Percentiles rank a stretch among this genome's conserved stretches.
These are phyloP conservation scores for Gephyroberyx darwinii DNA, from an alignment of 2,797 vertebrate species.

Conservation along the genomic window DNA sequence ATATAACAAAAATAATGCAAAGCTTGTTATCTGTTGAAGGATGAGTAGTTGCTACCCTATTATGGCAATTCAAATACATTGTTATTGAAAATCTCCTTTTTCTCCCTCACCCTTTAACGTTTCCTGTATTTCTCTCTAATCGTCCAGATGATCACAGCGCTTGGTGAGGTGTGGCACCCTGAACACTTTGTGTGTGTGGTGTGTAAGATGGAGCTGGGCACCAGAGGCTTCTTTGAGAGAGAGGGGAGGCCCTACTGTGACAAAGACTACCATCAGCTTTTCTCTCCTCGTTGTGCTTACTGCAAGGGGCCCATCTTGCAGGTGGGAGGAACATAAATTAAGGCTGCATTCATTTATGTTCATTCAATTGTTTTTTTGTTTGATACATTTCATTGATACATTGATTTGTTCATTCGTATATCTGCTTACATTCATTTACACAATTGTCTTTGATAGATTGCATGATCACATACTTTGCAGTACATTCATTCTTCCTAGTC, in stretches of 20 bases:
- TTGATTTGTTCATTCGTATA: constrained; percentile 31
- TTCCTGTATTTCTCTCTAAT: not conserved
- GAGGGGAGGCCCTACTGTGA: constrained; percentile 85
- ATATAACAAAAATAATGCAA: too few relatives aligned
- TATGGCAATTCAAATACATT: too few relatives aligned
- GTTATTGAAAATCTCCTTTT: not conserved
- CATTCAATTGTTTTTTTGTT: not conserved
- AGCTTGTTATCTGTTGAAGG: too few relatives aligned
- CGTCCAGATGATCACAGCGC: constrained; percentile 86
- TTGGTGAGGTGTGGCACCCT: constrained; percentile 90
- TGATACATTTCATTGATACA: not conserved
- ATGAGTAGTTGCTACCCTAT: too few relatives aligned
- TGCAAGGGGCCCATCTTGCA: constrained; percentile 81
- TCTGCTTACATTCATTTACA: constrained; percentile 23
- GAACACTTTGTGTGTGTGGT: constrained; percentile 89
- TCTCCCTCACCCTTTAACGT: not conserved
- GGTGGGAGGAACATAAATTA: constrained; percentile 49
- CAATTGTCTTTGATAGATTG: constrained; percentile 37
- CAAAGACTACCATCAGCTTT: constrained; percentile 86
- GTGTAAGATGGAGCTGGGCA: constrained; percentile 84
- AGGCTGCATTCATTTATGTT: not conserved
- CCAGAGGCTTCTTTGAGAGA: constrained; percentile 86
- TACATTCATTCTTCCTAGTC: constrained; percentile 16
- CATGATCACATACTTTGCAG: constrained; percentile 38
- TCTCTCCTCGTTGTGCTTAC: constrained; percentile 81